phyloP scores from a whole-genome alignment of 1,140 invertebrate genomes.

The Leptopilina boulardi region DNA sequence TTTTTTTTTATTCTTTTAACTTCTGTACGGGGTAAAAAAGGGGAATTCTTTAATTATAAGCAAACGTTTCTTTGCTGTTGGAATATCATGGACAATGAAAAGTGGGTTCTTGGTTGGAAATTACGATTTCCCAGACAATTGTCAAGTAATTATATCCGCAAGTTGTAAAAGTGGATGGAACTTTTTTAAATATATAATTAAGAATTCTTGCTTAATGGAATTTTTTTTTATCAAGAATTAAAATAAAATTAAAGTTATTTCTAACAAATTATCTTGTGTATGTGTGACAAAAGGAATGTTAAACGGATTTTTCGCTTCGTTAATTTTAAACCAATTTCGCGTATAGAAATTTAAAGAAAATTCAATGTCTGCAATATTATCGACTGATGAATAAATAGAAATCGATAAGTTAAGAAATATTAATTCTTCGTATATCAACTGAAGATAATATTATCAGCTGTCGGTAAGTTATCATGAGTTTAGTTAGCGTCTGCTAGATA shows the following conservation, averaged over 20 bases:
- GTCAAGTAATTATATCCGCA: constrained; percentile 41
- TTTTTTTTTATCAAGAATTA: background rate
- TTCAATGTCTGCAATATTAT: background rate
- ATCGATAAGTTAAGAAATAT: background rate
- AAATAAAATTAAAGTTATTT: background rate
- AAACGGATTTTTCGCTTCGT: background rate
- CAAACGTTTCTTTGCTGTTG: background rate
- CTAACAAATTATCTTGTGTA: background rate
- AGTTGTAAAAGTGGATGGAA: constrained; percentile 34
- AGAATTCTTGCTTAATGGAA: background rate
- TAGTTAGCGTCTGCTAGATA: too few relatives aligned
- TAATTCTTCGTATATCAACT: background rate
- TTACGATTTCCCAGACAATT: constrained; percentile 14
- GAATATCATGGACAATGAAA: constrained; percentile 41
- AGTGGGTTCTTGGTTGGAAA: background rate
- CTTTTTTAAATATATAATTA: constrained; percentile 2
- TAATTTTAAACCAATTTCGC: background rate
- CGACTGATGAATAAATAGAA: background rate
- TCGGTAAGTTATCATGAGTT: too few relatives aligned
- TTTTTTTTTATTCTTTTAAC: background rate
- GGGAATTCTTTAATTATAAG: constrained; percentile 14
- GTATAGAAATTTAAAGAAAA: background rate
- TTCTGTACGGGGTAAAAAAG: constrained; percentile 1
- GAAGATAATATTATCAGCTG: background rate
- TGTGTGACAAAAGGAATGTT: background rate